Evolutionary conservation across 2,888 invertebrate species (phyloP), one percentile per base, ranked within the genome.

Genomic region (Mimachlamys varia): DNA sequence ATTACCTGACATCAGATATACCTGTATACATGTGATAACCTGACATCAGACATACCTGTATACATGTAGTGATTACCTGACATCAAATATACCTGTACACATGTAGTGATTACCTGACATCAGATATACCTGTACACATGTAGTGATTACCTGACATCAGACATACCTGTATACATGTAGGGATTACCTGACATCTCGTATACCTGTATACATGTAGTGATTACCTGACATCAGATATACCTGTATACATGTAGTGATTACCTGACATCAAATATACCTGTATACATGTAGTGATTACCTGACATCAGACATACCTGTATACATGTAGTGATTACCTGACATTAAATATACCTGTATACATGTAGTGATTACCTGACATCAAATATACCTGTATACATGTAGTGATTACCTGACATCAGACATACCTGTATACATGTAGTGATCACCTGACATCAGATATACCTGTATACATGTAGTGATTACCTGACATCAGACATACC

Each of bases 371-470:
- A 62, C 62, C 62, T 62, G 62, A 62, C 62, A 62, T 62, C 62
- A 62, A n/a, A 7, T 22, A 62, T 7, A 44, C 44, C 44, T 44
- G 44, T 44, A 44, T 44, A 44, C 44, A 7, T n/a, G 22, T 22
- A 62, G 62, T 62, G 62, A 62, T 62, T 62, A 62, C 62, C 22
- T 62, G 62, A 62, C 62, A 62, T 62, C 62, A 62, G 62, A 62
- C 22, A n/a, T 62, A 62, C 62, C 62, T 62, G 76, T 76, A 76
- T 33, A 27, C 33, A 76, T 27, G 27, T 5, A 33, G 27, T 76
- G 76, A 62, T 76, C 33, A 33, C 76, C 27, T 76, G 76, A 33
- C 33, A 76, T 33, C n/a, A n/a, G n/a, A n/a, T n/a, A n/a, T n/a
- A n/a, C n/a, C n/a, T n/a, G n/a, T n/a, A n/a, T n/a, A n/a, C n/a